These are phyloP conservation scores for Fulmarus glacialis DNA, from an alignment of 2,113 vertebrate genomes.

Conservation along the genomic window DNA sequence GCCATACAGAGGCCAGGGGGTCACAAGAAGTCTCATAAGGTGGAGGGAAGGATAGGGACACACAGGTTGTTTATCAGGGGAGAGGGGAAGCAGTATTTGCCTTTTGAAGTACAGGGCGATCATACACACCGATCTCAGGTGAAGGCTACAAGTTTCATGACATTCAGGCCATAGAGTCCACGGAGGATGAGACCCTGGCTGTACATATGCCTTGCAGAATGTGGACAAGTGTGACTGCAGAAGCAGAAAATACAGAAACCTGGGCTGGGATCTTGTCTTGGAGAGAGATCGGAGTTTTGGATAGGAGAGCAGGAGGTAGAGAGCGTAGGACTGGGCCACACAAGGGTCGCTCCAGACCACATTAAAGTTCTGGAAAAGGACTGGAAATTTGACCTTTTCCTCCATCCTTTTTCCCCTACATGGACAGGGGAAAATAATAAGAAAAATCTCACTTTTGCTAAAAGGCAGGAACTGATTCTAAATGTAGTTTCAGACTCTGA, in stretches of 20 bases:
- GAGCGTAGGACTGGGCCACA: neutral
- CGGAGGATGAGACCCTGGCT: neutral
- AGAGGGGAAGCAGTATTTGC: neutral
- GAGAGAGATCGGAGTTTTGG: neutral
- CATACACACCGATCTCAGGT: neutral
- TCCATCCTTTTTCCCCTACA: neutral
- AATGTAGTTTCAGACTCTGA: neutral
- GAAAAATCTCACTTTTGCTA: neutral
- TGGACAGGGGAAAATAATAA: neutral
- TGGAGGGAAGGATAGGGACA: neutral
- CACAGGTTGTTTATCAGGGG: neutral
- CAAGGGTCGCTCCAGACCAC: neutral
- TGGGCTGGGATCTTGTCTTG: neutral
- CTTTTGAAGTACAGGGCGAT: neutral
- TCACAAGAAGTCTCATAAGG: neutral
- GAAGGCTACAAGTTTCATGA: neutral
- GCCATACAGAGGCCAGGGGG: neutral
- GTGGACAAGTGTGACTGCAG: neutral
- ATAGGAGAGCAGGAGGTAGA: neutral
- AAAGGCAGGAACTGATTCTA: neutral
- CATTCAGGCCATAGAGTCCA: accelerated
- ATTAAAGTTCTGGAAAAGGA: neutral
- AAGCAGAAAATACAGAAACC: neutral
- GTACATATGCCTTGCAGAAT: accelerated
- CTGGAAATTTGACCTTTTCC: neutral